Base-by-base conservation (phyloP, 2,113 vertebrate species). In the Loxodonta africana region DNA sequence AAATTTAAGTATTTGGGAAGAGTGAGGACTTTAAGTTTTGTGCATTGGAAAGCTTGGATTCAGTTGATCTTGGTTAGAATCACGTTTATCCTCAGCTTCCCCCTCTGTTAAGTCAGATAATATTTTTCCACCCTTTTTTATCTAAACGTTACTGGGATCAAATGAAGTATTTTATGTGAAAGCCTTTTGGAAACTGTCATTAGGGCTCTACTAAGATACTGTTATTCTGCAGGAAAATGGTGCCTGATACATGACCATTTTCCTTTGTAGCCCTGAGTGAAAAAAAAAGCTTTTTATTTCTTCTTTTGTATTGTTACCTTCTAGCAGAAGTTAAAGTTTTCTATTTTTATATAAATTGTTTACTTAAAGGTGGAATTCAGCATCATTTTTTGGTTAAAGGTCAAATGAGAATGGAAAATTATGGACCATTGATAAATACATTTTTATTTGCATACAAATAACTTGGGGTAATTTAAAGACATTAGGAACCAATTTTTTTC, bases 361-460 rank as follows among this genome's bases (percentile, higher is more conserved):
- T 73, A 95, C 74, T 88, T 81, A 87, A 92, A 90, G 37, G 33
- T 89, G 53, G 69, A 93, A 84, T 90, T 94, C 28, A 85, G n/a
- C 44, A 41, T 86, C 93, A 28, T 91, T 95, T 57, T 69, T 97
- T 94, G 76, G 69, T 83, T 83, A 74, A 83, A 80, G 28, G 84
- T 65, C 23, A 95, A 80, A 88, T 51, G 46, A 81, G 48, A 95
- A 76, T 93, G 33, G 87, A 82, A 97, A 81, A 51, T 91, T 85
- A 69, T 57, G 12, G 6, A 17, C 44, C 20, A 82, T 82, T 78
- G 65, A 73, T 89, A 87, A 92, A 80, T 83, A 76, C 85, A 90
- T 88, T 86, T 28, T 80, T 89, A 46, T 48, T 82, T 92, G 15
- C 25, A 48, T 74, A n/a, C 63, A 83, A 48, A 86, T 85, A 90